These are phyloP conservation scores for Natator depressus DNA, from an alignment of 2,113 vertebrate genomes.

Conservation along the genomic window DNA sequence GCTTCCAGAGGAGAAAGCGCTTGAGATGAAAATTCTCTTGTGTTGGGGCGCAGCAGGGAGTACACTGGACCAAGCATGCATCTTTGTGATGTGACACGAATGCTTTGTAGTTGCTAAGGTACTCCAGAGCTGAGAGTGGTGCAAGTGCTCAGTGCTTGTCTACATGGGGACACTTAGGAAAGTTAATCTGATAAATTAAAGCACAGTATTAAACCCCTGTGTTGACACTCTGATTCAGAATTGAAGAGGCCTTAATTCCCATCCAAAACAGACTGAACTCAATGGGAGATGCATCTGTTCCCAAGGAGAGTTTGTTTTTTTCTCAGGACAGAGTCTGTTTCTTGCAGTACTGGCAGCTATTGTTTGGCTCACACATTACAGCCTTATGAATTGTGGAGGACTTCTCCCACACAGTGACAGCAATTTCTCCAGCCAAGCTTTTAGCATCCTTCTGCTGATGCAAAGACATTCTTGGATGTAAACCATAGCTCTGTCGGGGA, in stretches of 20 bases:
- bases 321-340: not conserved
- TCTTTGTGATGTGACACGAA: not conserved
- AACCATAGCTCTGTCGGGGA: not conserved
- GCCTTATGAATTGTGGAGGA: not conserved
- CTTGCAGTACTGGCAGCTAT: not conserved
- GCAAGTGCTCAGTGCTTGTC: no score
- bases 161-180: no score
- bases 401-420: not conserved
- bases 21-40: not conserved
- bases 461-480: not conserved
- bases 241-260: no score
- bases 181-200: no score
- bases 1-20: not conserved
- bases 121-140: no score
- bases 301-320: not conserved
- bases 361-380: not conserved
- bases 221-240: no score
- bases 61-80: not conserved
- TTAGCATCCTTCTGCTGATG: not conserved
- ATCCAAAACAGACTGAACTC: no score
- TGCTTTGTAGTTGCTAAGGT: no score
- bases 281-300: no score
- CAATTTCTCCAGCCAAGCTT: not conserved
- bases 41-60: no score
- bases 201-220: no score